Evolutionary conservation across 2,113 vertebrate genomes (phyloP).

Genomic region (Datnioides undecimradiatus): DNA sequence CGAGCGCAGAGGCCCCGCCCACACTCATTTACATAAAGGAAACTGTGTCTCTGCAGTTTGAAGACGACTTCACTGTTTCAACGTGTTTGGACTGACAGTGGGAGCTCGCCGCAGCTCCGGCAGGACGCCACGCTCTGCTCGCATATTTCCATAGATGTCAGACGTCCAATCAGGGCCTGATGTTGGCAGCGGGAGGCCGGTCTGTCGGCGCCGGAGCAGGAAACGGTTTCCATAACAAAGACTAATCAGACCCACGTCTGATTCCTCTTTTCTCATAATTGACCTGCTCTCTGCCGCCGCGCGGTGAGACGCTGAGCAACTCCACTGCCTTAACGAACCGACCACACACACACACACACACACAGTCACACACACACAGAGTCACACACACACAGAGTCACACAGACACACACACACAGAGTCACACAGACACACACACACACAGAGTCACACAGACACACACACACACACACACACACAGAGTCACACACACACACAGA

Average conservation of each 20-base stretch:
- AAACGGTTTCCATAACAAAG: slow-evolving; percentile 56
- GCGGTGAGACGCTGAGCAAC: slow-evolving; percentile 67
- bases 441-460: no score
- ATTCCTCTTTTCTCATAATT: slow-evolving; percentile 48
- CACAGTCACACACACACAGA: no score
- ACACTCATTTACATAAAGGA: neutral
- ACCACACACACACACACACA: slow-evolving; percentile 47
- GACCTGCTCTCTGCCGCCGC: slow-evolving; percentile 69
- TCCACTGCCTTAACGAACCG: slow-evolving; percentile 66
- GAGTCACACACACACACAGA: slow-evolving; percentile 46
- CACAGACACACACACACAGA: no score
- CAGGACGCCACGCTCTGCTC: neutral
- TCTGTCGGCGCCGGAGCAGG: neutral
- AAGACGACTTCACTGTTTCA: neutral
- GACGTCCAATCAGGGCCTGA: slow-evolving; percentile 11
- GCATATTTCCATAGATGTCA: slow-evolving; percentile 23
- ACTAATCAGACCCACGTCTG: slow-evolving; percentile 39
- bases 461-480: slow-evolving; percentile 47
- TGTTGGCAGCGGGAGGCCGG: slow-evolving; percentile 6
- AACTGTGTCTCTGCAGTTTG: neutral
- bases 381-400: no score
- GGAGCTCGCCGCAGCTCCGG: neutral
- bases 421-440: no score
- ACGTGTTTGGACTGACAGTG: neutral
- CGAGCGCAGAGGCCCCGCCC: slow-evolving; percentile 45